phyloP scores from a whole-genome alignment of 2,888 invertebrate genomes.

The Xestia sexstrigata region DNA sequence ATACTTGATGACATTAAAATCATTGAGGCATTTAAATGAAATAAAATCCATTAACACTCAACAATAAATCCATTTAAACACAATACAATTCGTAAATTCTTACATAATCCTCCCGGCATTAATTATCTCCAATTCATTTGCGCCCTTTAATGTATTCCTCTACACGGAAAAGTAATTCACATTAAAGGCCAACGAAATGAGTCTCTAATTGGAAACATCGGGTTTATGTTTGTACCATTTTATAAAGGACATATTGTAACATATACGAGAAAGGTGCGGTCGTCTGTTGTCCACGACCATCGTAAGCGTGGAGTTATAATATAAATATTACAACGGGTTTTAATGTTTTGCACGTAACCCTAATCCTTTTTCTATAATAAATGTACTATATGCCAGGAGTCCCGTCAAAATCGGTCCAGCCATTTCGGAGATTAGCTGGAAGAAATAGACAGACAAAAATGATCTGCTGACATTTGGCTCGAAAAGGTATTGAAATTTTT shows the following conservation, averaged over 20 bases:
- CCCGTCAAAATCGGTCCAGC: too few relatives aligned
- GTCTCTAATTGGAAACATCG: constrained; percentile 40
- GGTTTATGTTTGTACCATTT: constrained; percentile 1
- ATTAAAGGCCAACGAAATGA: constrained; percentile 47
- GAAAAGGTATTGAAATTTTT: not conserved
- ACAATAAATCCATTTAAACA: constrained; percentile 42
- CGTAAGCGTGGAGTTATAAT: too few relatives aligned
- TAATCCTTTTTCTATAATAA: too few relatives aligned
- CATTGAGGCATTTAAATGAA: constrained; percentile 8
- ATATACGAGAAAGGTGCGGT: not conserved
- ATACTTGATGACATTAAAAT: constrained; percentile 15
- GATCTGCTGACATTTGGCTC: too few relatives aligned
- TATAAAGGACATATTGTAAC: not conserved
- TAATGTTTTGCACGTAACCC: too few relatives aligned
- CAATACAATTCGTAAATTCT: constrained; percentile 49
- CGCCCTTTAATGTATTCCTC: constrained; percentile 54
- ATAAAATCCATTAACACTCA: constrained; percentile 44
- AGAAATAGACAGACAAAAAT: too few relatives aligned
- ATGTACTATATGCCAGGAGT: too few relatives aligned
- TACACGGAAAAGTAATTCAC: constrained; percentile 48
- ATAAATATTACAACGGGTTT: too few relatives aligned
- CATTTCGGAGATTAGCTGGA: too few relatives aligned
- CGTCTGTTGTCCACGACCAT: not conserved
- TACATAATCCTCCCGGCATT: constrained; percentile 46
- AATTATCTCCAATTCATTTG: constrained; percentile 53